Percentiles rank a stretch among this genome's conserved stretches.
Evolutionary conservation across 2,113 vertebrate species (phyloP).

Genomic region (Paratilapia polleni): DNA sequence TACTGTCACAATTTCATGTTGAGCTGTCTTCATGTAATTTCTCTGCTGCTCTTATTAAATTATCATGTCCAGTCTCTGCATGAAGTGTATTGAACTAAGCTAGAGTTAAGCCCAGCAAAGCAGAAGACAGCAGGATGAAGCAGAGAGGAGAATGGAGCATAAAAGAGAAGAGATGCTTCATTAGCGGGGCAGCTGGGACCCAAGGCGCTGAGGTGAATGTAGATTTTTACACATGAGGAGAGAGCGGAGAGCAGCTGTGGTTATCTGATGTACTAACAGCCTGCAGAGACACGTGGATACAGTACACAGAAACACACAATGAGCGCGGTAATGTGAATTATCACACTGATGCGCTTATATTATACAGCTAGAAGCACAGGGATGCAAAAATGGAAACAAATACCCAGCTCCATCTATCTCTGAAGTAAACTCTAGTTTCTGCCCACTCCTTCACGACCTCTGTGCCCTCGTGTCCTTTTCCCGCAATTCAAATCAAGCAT

Average conservation of each 20-base stretch:
- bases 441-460: not conserved
- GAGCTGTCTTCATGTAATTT: slow-evolving; percentile 19
- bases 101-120: slow-evolving; percentile 5
- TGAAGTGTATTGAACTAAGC: slow-evolving; percentile 21
- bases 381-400: not conserved
- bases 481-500: not conserved
- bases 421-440: not conserved
- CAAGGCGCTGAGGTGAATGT: slow-evolving; percentile 66
- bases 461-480: not conserved
- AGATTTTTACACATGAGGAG: slow-evolving; percentile 68
- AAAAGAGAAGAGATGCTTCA: slow-evolving; percentile 62
- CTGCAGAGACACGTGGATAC: slow-evolving; percentile 33
- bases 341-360: not conserved
- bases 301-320: slow-evolving; percentile 23
- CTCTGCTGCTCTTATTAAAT: slow-evolving; percentile 32
- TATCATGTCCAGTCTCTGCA: slow-evolving; percentile 7
- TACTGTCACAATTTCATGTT: slow-evolving; percentile 21
- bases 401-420: not conserved
- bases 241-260: slow-evolving; percentile 59
- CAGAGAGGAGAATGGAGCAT: slow-evolving; percentile 29
- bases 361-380: not conserved
- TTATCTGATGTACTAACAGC: slow-evolving; percentile 62
- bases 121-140: slow-evolving; percentile 27
- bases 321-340: slow-evolving; percentile 26
- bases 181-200: slow-evolving; percentile 69